Conservation (phyloP, 2,113 vertebrate species). For the Dermatemys mawii region DNA sequence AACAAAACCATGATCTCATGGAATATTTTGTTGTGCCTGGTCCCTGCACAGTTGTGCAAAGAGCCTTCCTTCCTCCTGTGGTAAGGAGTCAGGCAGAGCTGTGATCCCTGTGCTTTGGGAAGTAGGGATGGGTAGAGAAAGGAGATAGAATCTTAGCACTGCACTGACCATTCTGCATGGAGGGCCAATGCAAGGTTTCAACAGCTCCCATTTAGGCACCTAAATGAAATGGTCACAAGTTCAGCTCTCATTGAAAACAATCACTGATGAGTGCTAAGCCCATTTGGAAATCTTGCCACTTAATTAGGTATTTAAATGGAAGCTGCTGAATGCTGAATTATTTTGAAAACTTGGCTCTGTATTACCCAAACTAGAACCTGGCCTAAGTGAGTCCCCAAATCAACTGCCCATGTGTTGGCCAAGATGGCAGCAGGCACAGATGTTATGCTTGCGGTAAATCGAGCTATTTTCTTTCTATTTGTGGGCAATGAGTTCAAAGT, state of each 20-base stretch:
- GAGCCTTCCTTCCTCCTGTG: not conserved
- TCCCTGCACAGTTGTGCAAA: not conserved
- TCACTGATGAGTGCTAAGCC: slow-evolving; percentile 7
- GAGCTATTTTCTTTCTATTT: not conserved
- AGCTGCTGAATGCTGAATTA: not conserved
- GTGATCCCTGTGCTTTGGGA: not conserved
- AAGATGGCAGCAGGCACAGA: not conserved
- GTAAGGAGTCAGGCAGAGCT: not conserved
- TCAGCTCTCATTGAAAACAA: not conserved
- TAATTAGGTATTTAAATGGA: not conserved
- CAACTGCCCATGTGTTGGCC: not conserved
- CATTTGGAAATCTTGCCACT: slow-evolving; percentile 13
- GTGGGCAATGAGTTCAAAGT: not conserved
- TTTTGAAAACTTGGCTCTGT: not conserved
- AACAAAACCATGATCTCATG: not conserved
- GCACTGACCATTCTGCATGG: not conserved
- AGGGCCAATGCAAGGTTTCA: too few relatives aligned
- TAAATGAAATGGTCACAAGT: not conserved
- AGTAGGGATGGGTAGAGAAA: not conserved
- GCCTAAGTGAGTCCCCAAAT: not conserved
- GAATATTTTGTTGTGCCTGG: not conserved
- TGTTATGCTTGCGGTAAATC: not conserved
- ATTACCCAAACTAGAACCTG: not conserved
- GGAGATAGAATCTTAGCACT: fast-evolving
- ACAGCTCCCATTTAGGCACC: not conserved